Conservation (phyloP, 2,797 vertebrate genomes). For the Gymnothorax reevesii region DNA sequence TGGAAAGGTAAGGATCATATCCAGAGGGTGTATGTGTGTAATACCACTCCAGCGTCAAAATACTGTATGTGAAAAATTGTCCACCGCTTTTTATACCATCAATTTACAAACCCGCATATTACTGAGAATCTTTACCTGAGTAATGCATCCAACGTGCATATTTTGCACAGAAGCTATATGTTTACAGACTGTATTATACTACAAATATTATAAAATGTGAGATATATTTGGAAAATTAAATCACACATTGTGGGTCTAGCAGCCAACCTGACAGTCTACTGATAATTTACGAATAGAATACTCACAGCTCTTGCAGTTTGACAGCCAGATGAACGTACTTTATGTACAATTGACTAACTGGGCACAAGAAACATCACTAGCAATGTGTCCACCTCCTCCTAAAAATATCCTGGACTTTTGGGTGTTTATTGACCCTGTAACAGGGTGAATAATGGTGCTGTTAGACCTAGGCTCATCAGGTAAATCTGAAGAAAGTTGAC, state of each 20-base stretch:
- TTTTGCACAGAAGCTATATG: neutral
- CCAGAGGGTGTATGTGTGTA: neutral
- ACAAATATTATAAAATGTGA: neutral
- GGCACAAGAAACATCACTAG: constrained; percentile 41
- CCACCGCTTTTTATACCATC: too few relatives aligned
- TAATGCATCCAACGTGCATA: neutral
- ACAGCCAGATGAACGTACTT: neutral
- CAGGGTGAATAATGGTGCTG: constrained; percentile 28
- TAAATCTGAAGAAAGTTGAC: constrained; percentile 23
- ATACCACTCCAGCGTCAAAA: neutral
- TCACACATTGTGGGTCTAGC: neutral
- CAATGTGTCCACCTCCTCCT: neutral
- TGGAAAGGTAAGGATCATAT: constrained; percentile 88
- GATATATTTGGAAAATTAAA: neutral
- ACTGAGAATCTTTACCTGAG: neutral
- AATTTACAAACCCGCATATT: too few relatives aligned
- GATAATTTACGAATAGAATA: too few relatives aligned
- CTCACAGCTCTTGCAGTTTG: neutral
- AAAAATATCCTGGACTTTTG: constrained; percentile 33
- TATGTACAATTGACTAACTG: constrained; percentile 41
- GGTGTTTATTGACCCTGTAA: constrained; percentile 28
- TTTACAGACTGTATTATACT: neutral
- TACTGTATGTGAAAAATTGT: neutral
- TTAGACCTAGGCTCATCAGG: constrained; percentile 8
- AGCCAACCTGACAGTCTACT: neutral